Evolutionary conservation across 1,140 invertebrate genomes (phyloP).

Genomic region (Saccostrea echinata): DNA sequence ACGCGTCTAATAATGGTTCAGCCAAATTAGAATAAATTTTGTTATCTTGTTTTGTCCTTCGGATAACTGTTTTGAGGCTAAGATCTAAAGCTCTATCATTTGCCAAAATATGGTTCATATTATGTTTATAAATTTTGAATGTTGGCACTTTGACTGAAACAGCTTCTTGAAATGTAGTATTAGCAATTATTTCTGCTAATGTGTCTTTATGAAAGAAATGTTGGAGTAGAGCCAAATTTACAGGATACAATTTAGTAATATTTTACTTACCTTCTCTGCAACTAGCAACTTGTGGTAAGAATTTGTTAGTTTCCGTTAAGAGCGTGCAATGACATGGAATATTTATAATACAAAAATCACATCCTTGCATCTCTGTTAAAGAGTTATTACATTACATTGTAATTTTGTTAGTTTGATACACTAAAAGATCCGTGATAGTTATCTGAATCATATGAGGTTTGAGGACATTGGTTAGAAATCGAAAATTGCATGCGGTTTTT

Average conservation of each 20-base stretch:
- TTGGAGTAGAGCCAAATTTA: constrained; percentile 46
- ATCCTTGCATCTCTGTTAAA: background rate
- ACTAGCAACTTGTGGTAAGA: background rate
- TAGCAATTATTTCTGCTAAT: background rate
- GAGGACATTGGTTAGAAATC: background rate
- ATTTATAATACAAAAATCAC: constrained; percentile 33
- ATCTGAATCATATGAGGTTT: constrained; percentile 14
- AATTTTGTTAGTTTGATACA: constrained; percentile 3
- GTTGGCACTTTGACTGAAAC: background rate
- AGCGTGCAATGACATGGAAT: constrained; percentile 34
- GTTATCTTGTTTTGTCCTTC: too few relatives aligned
- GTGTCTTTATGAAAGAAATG: constrained; percentile 30
- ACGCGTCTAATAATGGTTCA: background rate
- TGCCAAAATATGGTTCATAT: background rate
- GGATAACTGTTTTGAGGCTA: background rate
- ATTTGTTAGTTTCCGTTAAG: background rate
- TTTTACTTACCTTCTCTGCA: background rate
- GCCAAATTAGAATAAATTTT: too few relatives aligned
- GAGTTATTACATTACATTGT: background rate
- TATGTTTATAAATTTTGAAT: background rate
- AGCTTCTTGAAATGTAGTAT: background rate
- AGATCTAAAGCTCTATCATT: background rate
- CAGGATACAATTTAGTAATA: constrained; percentile 12
- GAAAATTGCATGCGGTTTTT: background rate
- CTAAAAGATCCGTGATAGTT: background rate